Percentiles rank a stretch among this genome's conserved stretches.
Evolutionary conservation across 35 echinoderm and acorn worm genomes (phyloP).

Genomic region (Amphiura filiformis): DNA sequence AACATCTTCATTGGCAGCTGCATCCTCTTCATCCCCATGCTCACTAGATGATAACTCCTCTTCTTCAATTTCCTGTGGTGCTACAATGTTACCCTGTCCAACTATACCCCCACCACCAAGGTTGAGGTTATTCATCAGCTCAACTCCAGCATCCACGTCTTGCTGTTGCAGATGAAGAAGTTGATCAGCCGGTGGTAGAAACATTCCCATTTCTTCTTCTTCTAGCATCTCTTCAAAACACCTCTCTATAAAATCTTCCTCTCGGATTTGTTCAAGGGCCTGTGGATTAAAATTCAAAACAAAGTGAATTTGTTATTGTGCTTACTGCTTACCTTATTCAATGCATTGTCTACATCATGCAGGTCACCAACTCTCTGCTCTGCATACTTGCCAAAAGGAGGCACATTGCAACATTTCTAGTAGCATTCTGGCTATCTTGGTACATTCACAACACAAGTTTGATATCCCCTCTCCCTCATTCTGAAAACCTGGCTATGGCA

Average conservation of each 20-base stretch:
- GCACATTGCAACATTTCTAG: no score
- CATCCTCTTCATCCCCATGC: neutral
- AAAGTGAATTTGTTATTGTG: no score
- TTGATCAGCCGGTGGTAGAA: neutral
- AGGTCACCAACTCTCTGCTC: no score
- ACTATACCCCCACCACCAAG: neutral
- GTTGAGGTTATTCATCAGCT: slow-evolving; percentile 3
- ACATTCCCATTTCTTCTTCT: neutral
- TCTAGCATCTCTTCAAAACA: slow-evolving; percentile 10
- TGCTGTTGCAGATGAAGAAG: neutral
- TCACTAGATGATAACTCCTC: neutral
- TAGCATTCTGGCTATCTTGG: no score
- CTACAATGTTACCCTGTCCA: neutral
- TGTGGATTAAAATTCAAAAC: neutral
- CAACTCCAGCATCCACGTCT: neutral
- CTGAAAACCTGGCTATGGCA: no score
- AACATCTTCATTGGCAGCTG: neutral
- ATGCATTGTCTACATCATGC: no score
- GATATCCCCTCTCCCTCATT: no score
- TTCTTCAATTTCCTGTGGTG: neutral
- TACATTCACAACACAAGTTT: no score
- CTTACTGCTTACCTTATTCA: no score
- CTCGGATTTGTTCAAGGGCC: neutral
- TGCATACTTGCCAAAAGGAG: no score
- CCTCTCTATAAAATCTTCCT: neutral